Evolutionary conservation across 1,140 invertebrate genomes (phyloP), one percentile per base, ranked within the genome.

Genomic region (Mya arenaria): DNA sequence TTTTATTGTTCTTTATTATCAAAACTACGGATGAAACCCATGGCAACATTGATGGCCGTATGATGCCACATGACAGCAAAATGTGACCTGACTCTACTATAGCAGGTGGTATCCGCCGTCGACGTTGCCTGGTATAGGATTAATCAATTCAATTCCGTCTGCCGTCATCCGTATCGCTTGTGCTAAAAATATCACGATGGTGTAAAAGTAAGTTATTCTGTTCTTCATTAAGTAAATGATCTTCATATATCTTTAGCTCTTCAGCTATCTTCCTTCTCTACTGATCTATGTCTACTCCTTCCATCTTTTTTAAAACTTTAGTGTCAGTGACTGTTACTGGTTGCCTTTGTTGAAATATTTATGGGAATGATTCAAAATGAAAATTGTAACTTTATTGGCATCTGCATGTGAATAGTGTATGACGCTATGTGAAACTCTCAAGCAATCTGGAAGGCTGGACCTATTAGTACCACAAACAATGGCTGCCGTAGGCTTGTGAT

Each of bases 61-160:
- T 73, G 19, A 81, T 41, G 4, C 74, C 82, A 72, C 48, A 41
- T 23, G 44, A 28, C 25, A 69, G 23, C 1, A 83, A 83, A 6
- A 34, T 84, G 68, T n/a, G 37, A 52, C 37, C 30, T 74, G 3
- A 78, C 72, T 75, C 60, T 32, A 41, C 36, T 60, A n/a, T n/a
- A 84, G 68, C n/a, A 17, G 71, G 78, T 4, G 71, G 75, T 5
- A 84, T 75, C 25, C 78, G 28, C n/a, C 79, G 15, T 32, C 69
- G 48, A n/a, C 78, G 39, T 44, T 85, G 79, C 19, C 78, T 23
- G 73, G 73, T n/a, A 0, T 25, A 0, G 32, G 4, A 58, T 85
- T 66, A 39, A 17, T 63, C 0, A 83, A 36, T 17, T 78, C 69
- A 23, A 82, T 85, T 19, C 36, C 71, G 71, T 58, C 34, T 37